A percentile compares a stretch with the other conserved stretches of the same genome.
Evolutionary conservation across 1,140 invertebrate genomes (phyloP).

Genomic region (Antheraea pernyi): DNA sequence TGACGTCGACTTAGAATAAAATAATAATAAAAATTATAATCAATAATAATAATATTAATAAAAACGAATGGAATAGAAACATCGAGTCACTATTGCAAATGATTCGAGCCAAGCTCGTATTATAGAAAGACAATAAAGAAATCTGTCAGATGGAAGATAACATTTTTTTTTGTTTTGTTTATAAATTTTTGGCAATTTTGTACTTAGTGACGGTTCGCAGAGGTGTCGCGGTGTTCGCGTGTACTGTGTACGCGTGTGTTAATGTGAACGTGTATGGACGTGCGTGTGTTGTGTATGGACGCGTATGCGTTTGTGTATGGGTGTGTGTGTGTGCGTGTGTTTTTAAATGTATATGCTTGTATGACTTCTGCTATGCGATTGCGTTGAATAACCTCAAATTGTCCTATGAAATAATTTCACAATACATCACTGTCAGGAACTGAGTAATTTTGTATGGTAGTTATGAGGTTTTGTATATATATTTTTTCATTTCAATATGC

Average conservation of each 20-base stretch:
- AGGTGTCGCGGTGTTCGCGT: constrained; percentile 42
- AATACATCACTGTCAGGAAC: too few relatives aligned
- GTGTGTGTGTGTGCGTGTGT: constrained; percentile 14
- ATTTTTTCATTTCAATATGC: too few relatives aligned
- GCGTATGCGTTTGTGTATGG: constrained; percentile 5
- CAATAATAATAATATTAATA: background rate
- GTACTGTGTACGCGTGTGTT: constrained; percentile 25
- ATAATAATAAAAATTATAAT: constrained; percentile 12
- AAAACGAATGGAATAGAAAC: constrained; percentile 24
- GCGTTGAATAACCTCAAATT: background rate
- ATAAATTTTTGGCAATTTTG: constrained; percentile 75
- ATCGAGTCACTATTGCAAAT: constrained; percentile 25
- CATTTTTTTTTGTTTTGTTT: constrained; percentile 23
- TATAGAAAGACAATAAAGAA: constrained; percentile 23
- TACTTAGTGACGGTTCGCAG: constrained; percentile 68
- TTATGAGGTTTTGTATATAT: too few relatives aligned
- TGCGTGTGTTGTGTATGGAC: constrained; percentile 16
- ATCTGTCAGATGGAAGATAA: constrained; percentile 16
- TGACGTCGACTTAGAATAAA: constrained; percentile 22
- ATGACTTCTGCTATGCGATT: background rate
- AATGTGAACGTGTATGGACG: constrained; percentile 16
- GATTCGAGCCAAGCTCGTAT: constrained; percentile 26
- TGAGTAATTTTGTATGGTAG: too few relatives aligned
- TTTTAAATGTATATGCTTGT: background rate
- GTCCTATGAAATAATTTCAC: too few relatives aligned